Conservation (phyloP, 2,113 vertebrate species). For the Erpornis zantholeuca region DNA sequence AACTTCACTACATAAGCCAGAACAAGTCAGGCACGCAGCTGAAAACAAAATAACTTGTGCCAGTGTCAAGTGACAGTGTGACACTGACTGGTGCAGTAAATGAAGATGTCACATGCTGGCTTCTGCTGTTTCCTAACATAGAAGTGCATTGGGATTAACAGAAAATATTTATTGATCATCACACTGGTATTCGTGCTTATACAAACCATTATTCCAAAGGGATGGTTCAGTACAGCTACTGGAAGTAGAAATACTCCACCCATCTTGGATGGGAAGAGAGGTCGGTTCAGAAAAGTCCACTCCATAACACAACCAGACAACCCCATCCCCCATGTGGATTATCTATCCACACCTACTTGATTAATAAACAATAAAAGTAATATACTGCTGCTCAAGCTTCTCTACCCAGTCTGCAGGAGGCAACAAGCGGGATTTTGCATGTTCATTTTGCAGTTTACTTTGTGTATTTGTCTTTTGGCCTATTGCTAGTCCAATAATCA, state of each 20-base stretch:
- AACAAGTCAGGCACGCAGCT: neutral
- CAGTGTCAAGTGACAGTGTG: neutral
- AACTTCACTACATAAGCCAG: neutral
- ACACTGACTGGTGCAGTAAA: neutral
- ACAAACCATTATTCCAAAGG: neutral
- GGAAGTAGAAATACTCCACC: neutral
- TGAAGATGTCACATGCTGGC: neutral
- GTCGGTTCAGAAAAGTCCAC: neutral
- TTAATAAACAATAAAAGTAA: neutral
- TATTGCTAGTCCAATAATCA: neutral
- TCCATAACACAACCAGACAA: neutral
- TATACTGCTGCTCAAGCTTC: neutral
- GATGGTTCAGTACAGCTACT: neutral
- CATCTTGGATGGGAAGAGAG: neutral
- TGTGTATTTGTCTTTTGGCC: neutral
- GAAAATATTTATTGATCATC: neutral
- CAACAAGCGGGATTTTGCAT: neutral
- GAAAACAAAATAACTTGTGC: neutral
- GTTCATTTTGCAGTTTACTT: neutral
- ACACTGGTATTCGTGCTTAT: neutral
- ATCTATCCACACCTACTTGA: neutral
- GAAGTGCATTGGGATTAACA: neutral
- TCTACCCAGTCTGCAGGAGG: neutral
- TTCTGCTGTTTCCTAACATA: neutral
- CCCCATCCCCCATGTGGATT: rapidly evolving